These are phyloP conservation scores for Stegodyphus mimosarum DNA, from an alignment of 1,140 invertebrate genomes.

Conservation along the genomic window DNA sequence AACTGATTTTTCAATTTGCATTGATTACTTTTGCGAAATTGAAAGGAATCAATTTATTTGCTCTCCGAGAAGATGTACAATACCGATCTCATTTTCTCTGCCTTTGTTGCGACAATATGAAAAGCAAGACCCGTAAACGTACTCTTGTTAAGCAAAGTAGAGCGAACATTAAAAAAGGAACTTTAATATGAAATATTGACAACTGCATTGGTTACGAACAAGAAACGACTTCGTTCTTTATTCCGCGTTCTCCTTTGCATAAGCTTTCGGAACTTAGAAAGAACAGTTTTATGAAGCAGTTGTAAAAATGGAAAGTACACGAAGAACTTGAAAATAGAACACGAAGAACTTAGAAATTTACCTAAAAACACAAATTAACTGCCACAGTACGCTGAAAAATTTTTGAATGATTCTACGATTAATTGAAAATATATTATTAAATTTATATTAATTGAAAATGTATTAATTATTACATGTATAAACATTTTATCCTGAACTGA, in stretches of 20 bases:
- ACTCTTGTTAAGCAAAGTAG: not conserved
- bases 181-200: not conserved
- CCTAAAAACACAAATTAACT: no score
- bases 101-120: not conserved
- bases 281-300: not conserved
- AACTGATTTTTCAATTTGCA: slow-evolving; percentile 59
- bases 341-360: no score
- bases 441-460: no score
- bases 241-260: not conserved
- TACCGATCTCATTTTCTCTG: not conserved
- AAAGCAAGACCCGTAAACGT: not conserved
- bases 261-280: not conserved
- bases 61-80: not conserved
- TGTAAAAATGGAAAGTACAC: no score
- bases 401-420: no score
- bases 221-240: not conserved
- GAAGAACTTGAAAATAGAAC: no score
- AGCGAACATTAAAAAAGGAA: not conserved
- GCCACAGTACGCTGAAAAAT: no score
- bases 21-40: slow-evolving; percentile 47
- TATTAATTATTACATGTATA: no score
- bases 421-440: no score
- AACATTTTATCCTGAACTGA: no score
- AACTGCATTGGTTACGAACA: not conserved
- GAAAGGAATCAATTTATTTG: slow-evolving; percentile 47